Conservation (phyloP, 2,888 invertebrate genomes). For the Conchocele bisecta region DNA sequence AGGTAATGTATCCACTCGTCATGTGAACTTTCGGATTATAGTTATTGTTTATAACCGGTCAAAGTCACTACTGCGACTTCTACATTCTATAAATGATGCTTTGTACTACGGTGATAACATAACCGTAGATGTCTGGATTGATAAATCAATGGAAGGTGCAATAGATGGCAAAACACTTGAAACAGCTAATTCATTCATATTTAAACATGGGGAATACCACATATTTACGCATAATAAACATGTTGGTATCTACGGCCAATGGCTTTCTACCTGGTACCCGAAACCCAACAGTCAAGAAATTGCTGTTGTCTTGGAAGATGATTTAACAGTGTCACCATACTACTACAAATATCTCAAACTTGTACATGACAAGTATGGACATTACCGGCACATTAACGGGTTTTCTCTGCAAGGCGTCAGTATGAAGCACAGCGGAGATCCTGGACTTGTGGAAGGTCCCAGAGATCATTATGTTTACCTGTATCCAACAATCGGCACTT, state of each 20-base stretch:
- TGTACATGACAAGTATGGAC: too few relatives aligned
- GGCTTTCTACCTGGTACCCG: conserved; percentile 71
- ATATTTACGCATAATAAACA: conserved; percentile 50
- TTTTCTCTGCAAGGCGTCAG: too few relatives aligned
- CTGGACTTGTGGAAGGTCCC: too few relatives aligned
- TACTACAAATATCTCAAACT: too few relatives aligned
- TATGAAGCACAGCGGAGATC: too few relatives aligned
- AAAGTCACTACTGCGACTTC: conserved; percentile 46
- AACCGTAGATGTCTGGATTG: conserved; percentile 63
- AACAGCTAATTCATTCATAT: conserved; percentile 39
- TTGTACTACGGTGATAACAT: conserved; percentile 49
- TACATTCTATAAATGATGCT: conserved; percentile 55
- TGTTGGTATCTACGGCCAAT: conserved; percentile 65
- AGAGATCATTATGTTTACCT: too few relatives aligned
- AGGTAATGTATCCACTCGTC: too few relatives aligned
- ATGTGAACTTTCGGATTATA: conserved; percentile 56
- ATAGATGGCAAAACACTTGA: conserved; percentile 37
- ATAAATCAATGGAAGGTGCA: conserved; percentile 43
- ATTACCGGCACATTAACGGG: too few relatives aligned
- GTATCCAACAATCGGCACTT: too few relatives aligned
- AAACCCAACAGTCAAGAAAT: conserved; percentile 63
- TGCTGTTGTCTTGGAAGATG: too few relatives aligned
- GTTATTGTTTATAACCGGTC: conserved; percentile 57
- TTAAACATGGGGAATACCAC: conserved; percentile 48
- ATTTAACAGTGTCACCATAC: too few relatives aligned